Percentiles rank a stretch among this genome's conserved stretches.
Conservation (phyloP, 2,113 vertebrate genomes). For the Speoplatyrhinus poulsoni region DNA sequence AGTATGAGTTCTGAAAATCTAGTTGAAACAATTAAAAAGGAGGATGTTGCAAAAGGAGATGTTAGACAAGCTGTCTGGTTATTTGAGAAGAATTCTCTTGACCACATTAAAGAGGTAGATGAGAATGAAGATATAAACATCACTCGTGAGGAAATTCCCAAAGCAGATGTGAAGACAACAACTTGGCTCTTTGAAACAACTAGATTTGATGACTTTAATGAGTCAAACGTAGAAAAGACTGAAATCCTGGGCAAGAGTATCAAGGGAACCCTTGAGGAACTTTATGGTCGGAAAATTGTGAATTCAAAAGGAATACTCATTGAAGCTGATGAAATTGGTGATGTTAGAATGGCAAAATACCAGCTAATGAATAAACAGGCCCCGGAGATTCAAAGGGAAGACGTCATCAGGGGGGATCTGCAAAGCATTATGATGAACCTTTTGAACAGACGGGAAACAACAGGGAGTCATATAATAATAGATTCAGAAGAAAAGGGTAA, state of each 20-base stretch:
- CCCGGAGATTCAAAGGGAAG: slow-evolving; percentile 88
- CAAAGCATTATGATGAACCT: slow-evolving; percentile 87
- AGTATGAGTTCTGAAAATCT: slow-evolving; percentile 81
- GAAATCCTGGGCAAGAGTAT: slow-evolving; percentile 89
- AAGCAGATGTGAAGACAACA: slow-evolving; percentile 86
- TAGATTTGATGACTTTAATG: slow-evolving; percentile 85
- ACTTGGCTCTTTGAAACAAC: slow-evolving; percentile 94
- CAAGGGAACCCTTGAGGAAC: slow-evolving; percentile 86
- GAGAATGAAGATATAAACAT: slow-evolving; percentile 58
- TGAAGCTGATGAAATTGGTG: slow-evolving; percentile 88
- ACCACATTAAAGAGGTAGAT: slow-evolving; percentile 81
- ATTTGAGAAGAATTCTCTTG: slow-evolving; percentile 88
- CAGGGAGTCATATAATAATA: slow-evolving; percentile 75
- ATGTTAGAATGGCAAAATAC: slow-evolving; percentile 91
- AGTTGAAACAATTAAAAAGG: slow-evolving; percentile 81
- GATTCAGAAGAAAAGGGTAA: slow-evolving; percentile 87
- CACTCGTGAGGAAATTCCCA: slow-evolving; percentile 80
- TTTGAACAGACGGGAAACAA: slow-evolving; percentile 75
- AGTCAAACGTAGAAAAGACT: slow-evolving; percentile 76
- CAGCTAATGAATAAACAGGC: slow-evolving; percentile 85
- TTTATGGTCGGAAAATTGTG: slow-evolving; percentile 85
- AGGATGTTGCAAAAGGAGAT: slow-evolving; percentile 85
- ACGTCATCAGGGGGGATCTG: slow-evolving; percentile 84
- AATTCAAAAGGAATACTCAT: slow-evolving; percentile 86
- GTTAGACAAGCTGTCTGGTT: slow-evolving; percentile 89